phyloP scores from a whole-genome alignment of 2,113 vertebrate species.

The Terrapene triunguis region DNA sequence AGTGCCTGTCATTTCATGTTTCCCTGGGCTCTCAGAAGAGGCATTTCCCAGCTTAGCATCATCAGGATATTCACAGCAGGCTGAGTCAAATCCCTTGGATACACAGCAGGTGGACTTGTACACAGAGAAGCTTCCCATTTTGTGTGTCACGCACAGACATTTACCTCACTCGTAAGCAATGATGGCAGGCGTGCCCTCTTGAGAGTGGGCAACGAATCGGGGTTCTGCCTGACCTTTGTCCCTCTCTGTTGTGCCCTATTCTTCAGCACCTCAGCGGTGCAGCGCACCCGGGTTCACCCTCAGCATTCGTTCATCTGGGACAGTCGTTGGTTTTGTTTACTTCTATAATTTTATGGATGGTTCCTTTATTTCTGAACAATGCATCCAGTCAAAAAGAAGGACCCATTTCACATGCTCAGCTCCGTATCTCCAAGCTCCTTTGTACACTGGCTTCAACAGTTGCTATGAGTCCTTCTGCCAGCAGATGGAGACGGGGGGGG shows the following conservation, averaged over 20 bases:
- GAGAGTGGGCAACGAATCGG: fast-evolving
- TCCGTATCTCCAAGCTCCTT: not conserved
- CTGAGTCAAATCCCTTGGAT: conserved; percentile 45
- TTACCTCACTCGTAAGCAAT: conserved; percentile 60
- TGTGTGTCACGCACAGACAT: not conserved
- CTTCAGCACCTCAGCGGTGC: not conserved
- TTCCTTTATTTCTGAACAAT: not conserved
- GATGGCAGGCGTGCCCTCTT: not conserved
- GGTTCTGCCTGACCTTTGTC: no score
- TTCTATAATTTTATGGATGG: not conserved
- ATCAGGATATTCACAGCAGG: conserved; percentile 7
- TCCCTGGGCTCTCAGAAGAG: not conserved
- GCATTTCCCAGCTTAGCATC: conserved; percentile 42
- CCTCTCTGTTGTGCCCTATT: not conserved
- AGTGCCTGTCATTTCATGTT: not conserved
- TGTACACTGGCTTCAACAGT: no score
- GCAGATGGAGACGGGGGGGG: not conserved
- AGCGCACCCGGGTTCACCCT: not conserved
- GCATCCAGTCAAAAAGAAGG: not conserved
- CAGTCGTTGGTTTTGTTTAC: not conserved
- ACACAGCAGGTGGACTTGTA: conserved; percentile 44
- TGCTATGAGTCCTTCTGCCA: not conserved
- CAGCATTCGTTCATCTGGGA: not conserved
- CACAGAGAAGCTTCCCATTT: not conserved
- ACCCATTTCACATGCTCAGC: fast-evolving